Evolutionary conservation across 2,888 invertebrate species (phyloP), one percentile per base, ranked within the genome.

Genomic region (Arenicola marina): DNA sequence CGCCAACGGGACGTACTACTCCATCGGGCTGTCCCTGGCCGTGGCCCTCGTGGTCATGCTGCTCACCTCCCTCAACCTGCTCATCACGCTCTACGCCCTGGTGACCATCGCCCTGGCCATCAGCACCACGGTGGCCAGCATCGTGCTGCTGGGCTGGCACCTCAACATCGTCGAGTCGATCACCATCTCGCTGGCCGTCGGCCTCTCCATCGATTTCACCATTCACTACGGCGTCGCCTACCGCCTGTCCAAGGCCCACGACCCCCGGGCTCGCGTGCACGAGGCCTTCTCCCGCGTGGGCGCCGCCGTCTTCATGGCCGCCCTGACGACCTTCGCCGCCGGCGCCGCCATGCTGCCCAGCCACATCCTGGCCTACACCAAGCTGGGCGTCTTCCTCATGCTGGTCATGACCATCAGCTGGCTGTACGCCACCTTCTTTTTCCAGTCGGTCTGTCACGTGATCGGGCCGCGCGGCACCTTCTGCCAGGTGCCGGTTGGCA

Each of bases 131-230:
- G 88, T 95, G n/a, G 85, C 78, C 3, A 71, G 78, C n/a, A 75
- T 86, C 53, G 83, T 85, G 0, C 69, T 81, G 24, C 64, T 84
- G 4, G 91, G 90, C 57, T 96, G 95, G 95, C 91, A 91, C 80
- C 86, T 96, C 56, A 94, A 95, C 84, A 89, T 96, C 70, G 86
- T 96, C 69, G 95, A 96, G 84, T 93, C 95, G 76, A 89, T 94
- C 65, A 92, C 93, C 21, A 89, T 95, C 65, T 92, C 93, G 18
- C 90, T 93, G 7, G 92, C 94, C 4, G 93, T 95, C 73, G 95
- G 95, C 28, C 86, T 95, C 73, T 90, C 93, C 29, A 92, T 93
- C 31, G 95, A 95, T 85, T 95, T 93, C 80, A 92, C 92, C 84
- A 86, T 95, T 59, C 94, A 95, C 82, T 93, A 93, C 79, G 90